Evolutionary conservation across 2,888 invertebrate genomes (phyloP), one percentile per base, ranked within the genome.

Genomic region (Mylabris sibirica): DNA sequence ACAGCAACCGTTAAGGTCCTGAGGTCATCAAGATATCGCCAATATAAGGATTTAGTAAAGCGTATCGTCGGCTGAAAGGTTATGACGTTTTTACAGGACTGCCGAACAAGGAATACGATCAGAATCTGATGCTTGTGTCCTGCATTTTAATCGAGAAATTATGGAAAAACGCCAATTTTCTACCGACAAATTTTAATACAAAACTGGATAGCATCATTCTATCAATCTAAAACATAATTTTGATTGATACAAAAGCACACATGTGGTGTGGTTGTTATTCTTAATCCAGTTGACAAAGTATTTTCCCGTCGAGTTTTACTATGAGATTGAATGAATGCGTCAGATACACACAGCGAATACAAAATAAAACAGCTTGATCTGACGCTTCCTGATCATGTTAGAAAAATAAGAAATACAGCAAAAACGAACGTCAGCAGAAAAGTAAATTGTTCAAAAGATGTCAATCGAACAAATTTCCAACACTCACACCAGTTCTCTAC

Each of bases 1-100:
- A 77, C 77, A 77, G 8, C 8, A 30, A 30, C 30, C 65, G 71
- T 74, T 71, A 57, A n/a, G 26, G 57, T 57, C 14, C 72, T 70
- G 68, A 75, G 79, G 78, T 79, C 78, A 77, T 76, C 77, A 75
- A 76, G 77, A 76, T 78, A 78, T 72, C 72, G 74, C 73, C 77
- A 76, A 78, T 75, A 76, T 75, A 75, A 75, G 76, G 78, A 77
- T 79, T 78, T 76, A 75, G 77, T 71, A 71, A 59, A 69, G 75
- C 75, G 75, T 74, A 74, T 75, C 72, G 74, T 68, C 70, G 75
- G 75, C 70, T 76, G 70, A 68, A 75, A 73, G 77, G 79, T 79
- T 78, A 76, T 73, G 77, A 77, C 77, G 72, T 75, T 76, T 76
- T 75, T 72, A 57, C 26, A 75, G 75, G 63, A 72, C 69, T 69